Conservation (phyloP, 2,888 invertebrate species). For the Busseola fusca region DNA sequence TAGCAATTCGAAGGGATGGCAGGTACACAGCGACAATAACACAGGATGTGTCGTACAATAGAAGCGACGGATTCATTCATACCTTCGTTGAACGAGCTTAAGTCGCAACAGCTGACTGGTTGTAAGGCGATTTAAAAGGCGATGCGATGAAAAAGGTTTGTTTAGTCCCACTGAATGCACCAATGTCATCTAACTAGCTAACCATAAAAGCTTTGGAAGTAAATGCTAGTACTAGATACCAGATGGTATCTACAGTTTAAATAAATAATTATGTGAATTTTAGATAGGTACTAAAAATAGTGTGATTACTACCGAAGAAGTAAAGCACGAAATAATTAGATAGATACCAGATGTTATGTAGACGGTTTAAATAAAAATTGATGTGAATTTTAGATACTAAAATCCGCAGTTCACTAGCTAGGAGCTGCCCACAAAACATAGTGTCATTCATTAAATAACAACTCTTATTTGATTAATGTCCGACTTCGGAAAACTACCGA, state of each 20-base stretch:
- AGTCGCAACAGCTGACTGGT: conserved; percentile 34
- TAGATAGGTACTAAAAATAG: no score
- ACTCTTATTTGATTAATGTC: neutral
- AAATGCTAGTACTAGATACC: neutral
- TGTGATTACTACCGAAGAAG: no score
- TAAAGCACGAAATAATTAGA: no score
- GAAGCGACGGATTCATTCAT: conserved; percentile 65
- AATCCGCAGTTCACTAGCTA: neutral
- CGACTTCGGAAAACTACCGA: neutral
- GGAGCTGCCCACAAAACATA: neutral
- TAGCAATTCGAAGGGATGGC: conserved; percentile 74
- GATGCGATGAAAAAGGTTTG: conserved; percentile 32
- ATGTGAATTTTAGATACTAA: no score
- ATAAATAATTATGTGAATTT: no score
- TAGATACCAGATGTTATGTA: no score
- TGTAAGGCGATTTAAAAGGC: conserved; percentile 53
- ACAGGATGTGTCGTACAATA: conserved; percentile 83
- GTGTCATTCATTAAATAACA: conserved; percentile 6
- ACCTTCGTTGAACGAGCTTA: conserved; percentile 55
- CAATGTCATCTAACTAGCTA: conserved; percentile 2
- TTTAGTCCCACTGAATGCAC: conserved; percentile 7
- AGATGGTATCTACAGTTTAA: neutral
- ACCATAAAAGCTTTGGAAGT: conserved; percentile 3
- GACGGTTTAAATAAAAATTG: no score
- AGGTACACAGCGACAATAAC: conserved; percentile 79